phyloP scores from a whole-genome alignment of 2,113 vertebrate genomes.

The Pangasianodon gigas region DNA sequence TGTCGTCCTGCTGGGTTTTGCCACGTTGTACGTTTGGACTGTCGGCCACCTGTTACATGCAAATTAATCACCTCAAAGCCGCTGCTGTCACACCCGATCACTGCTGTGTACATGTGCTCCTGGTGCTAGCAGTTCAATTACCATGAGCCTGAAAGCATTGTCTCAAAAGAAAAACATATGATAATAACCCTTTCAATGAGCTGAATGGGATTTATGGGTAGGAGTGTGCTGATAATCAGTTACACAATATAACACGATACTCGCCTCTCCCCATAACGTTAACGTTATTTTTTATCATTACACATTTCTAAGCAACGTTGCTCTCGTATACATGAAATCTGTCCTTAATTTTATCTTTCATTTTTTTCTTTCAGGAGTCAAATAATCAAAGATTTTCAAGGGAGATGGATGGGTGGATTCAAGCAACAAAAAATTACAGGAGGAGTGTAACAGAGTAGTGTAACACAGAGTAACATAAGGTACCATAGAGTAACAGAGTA shows the following conservation, averaged over 20 bases:
- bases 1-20: constrained; percentile 5
- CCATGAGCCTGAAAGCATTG: background rate
- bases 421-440: background rate
- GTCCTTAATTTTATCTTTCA: background rate
- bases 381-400: background rate
- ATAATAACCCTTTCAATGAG: background rate
- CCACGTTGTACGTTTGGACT: too few relatives aligned
- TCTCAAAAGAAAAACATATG: fast-evolving
- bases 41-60: constrained; percentile 11
- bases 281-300: background rate
- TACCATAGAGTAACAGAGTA: background rate
- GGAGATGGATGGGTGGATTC: background rate
- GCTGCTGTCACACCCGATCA: background rate
- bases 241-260: background rate
- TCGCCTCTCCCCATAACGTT: background rate
- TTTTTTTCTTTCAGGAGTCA: background rate
- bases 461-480: background rate
- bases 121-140: background rate
- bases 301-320: background rate
- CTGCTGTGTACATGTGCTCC: too few relatives aligned
- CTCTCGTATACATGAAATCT: background rate
- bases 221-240: background rate
- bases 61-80: background rate
- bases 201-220: background rate
- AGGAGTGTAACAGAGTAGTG: background rate